Percentiles rank a stretch among this genome's conserved stretches.
Evolutionary conservation across 2,113 vertebrate genomes (phyloP).

Genomic region (Phrynocephalus versicolor): DNA sequence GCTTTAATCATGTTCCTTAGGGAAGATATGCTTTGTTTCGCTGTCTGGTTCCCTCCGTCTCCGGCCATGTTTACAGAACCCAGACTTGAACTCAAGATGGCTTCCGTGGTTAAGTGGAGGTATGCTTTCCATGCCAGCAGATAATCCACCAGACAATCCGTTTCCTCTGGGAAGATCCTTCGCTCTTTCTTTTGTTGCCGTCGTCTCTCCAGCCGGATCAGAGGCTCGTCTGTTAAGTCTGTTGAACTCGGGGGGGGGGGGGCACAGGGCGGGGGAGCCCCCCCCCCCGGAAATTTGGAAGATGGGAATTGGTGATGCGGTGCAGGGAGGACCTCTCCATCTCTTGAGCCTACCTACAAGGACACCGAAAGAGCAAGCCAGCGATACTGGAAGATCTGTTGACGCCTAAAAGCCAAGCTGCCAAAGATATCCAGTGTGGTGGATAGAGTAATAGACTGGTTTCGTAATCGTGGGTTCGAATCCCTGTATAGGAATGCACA

Average conservation of each 20-base stretch:
- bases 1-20: slow-evolving; percentile 19
- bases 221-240: background rate
- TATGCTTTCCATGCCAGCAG: background rate
- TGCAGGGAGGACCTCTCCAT: background rate
- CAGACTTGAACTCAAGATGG: slow-evolving; percentile 23
- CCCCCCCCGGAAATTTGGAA: background rate
- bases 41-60: slow-evolving; percentile 27
- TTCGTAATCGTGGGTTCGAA: no score
- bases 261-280: no score
- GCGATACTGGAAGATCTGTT: background rate
- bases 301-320: background rate
- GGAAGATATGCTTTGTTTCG: slow-evolving; percentile 14
- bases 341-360: background rate
- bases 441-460: no score
- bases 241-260: background rate
- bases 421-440: background rate
- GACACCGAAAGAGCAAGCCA: no score
- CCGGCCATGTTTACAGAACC: slow-evolving; percentile 45
- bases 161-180: background rate
- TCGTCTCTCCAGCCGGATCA: background rate
- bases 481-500: no score
- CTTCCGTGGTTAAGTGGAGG: background rate
- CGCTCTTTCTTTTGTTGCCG: background rate
- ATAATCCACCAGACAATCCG: background rate
- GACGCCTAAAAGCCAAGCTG: background rate